Evolutionary conservation across 1,140 invertebrate genomes (phyloP).

Genomic region (Littorina saxatilis): DNA sequence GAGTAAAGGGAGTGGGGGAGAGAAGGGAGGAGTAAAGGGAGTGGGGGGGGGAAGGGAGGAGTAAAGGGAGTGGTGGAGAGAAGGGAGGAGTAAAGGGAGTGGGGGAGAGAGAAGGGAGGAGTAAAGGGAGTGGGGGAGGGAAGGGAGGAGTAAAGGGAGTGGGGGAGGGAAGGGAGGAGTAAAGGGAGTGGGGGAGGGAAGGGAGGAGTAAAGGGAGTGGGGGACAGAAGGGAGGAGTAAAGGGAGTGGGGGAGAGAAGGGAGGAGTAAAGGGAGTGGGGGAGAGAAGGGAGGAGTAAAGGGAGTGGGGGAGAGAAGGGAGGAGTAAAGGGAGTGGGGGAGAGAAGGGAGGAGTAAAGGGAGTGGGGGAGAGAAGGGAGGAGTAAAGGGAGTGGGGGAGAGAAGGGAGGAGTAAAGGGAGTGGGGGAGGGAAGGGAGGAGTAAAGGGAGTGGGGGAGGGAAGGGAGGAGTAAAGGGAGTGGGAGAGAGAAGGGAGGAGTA

Average conservation of each 20-base stretch:
- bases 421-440: not conserved
- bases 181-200: not conserved
- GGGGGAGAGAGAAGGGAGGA: slow-evolving; percentile 2
- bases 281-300: not conserved
- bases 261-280: too few species aligned
- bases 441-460: not conserved
- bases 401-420: not conserved
- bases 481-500: not conserved
- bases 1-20: too few species aligned
- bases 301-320: not conserved
- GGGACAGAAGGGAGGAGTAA: too few species aligned
- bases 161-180: not conserved
- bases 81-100: too few species aligned
- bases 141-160: not conserved
- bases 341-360: not conserved
- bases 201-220: not conserved
- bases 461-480: not conserved
- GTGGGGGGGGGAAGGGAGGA: too few species aligned
- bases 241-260: not conserved
- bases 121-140: not conserved
- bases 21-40: too few species aligned
- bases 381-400: not conserved
- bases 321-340: not conserved
- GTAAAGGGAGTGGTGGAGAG: too few species aligned
- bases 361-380: too few species aligned